Percentiles rank a stretch among this genome's conserved stretches.
Evolutionary conservation across 2,113 vertebrate genomes (phyloP).

Genomic region (Chloebia gouldiae): DNA sequence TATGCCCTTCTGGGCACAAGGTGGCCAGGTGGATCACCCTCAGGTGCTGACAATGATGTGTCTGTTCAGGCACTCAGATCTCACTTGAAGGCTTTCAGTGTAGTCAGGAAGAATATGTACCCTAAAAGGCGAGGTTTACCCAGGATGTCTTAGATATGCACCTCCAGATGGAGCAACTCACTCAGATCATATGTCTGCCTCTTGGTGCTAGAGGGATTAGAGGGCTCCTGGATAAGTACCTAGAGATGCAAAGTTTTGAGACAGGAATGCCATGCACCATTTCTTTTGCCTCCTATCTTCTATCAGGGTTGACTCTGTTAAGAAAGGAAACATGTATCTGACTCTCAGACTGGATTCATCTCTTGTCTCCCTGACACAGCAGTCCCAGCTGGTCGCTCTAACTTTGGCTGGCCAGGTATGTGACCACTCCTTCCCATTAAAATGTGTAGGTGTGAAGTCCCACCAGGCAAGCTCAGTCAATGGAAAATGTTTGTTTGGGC

Average conservation of each 20-base stretch:
- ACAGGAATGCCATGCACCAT: background rate
- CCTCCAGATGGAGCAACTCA: background rate
- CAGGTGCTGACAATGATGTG: accelerated
- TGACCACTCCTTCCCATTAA: background rate
- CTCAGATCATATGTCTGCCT: background rate
- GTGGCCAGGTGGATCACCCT: background rate
- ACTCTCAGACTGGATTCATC: background rate
- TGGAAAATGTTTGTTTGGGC: background rate
- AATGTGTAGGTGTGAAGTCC: background rate
- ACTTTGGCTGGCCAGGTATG: background rate
- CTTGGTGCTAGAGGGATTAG: background rate
- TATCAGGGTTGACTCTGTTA: accelerated
- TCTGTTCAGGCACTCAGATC: background rate
- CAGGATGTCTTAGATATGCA: background rate
- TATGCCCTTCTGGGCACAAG: background rate
- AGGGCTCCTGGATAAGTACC: background rate
- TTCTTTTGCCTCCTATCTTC: background rate
- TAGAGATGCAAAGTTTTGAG: background rate
- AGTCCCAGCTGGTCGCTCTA: background rate
- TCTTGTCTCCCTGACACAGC: background rate
- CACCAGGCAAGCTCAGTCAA: background rate
- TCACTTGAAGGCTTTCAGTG: background rate
- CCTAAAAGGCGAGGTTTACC: background rate
- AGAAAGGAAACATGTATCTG: background rate
- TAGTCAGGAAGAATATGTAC: background rate